Evolutionary conservation across 2,888 invertebrate species (phyloP).

Genomic region (Epistrophella euchroma): DNA sequence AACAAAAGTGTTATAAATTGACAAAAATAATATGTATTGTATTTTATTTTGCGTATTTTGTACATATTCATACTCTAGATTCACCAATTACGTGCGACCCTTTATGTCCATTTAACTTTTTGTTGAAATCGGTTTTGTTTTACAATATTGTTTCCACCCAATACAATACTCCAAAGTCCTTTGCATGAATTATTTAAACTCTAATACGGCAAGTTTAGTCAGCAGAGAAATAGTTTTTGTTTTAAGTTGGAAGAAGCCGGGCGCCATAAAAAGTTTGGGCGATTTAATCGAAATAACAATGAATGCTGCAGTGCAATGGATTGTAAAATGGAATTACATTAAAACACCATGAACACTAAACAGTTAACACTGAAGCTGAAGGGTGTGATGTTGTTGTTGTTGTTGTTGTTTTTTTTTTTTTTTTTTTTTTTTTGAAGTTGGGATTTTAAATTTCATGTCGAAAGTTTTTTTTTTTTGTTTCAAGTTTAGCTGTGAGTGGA

Average conservation of each 20-base stretch:
- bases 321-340: slow-evolving; percentile 54
- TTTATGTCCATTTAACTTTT: not conserved
- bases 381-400: slow-evolving; percentile 1
- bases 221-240: slow-evolving; percentile 39
- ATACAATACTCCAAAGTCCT: not conserved
- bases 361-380: slow-evolving; percentile 15
- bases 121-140: slow-evolving; percentile 6
- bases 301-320: slow-evolving; percentile 57
- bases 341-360: slow-evolving; percentile 19
- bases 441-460: not conserved
- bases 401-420: not conserved
- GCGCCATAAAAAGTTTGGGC: slow-evolving; percentile 49
- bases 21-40: too few species aligned
- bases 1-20: too few species aligned
- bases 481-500: too few species aligned
- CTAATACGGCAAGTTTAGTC: slow-evolving; percentile 47
- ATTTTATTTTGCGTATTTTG: too few species aligned
- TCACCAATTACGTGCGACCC: not conserved
- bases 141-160: slow-evolving; percentile 15
- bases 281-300: slow-evolving; percentile 57
- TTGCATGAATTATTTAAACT: slow-evolving; percentile 72
- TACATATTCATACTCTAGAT: too few species aligned
- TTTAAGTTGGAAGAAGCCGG: slow-evolving; percentile 20
- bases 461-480: not conserved
- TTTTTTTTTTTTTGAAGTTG: not conserved